Conservation (phyloP, 1,140 invertebrate genomes). For the Leguminivora glycinivorella region DNA sequence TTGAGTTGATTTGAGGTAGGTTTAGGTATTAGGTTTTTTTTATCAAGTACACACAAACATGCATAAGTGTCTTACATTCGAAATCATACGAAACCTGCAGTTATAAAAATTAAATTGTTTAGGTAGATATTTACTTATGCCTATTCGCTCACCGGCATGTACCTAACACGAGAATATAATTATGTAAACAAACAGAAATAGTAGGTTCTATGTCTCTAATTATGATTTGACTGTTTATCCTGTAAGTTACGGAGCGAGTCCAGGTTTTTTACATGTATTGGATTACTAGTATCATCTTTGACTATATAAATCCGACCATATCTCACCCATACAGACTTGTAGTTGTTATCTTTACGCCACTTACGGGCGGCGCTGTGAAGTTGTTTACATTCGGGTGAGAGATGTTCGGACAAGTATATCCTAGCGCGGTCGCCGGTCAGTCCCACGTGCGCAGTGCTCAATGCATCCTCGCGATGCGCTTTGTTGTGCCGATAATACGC, state of each 20-base stretch:
- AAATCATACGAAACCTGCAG: no score
- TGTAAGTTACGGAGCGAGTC: not conserved
- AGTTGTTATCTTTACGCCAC: not conserved
- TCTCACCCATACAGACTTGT: slow-evolving; percentile 21
- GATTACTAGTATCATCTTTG: slow-evolving; percentile 8
- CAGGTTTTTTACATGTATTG: slow-evolving; percentile 5
- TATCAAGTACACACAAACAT: no score
- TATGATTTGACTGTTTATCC: no score
- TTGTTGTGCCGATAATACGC: slow-evolving; percentile 11
- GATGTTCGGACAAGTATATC: slow-evolving; percentile 16
- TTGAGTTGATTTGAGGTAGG: no score
- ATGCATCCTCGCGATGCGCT: not conserved
- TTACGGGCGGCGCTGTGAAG: not conserved
- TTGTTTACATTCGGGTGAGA: slow-evolving; percentile 20
- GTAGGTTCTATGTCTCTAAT: no score
- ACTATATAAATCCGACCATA: slow-evolving; percentile 10
- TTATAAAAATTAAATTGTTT: no score
- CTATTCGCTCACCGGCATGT: no score
- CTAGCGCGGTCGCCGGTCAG: not conserved
- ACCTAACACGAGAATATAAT: no score
- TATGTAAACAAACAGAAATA: no score
- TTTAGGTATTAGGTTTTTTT: no score
- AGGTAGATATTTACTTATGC: no score
- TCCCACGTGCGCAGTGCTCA: slow-evolving; percentile 3
- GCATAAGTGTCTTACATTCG: no score